Conservation (phyloP, 2,888 invertebrate genomes). For the Ischnura elegans region DNA sequence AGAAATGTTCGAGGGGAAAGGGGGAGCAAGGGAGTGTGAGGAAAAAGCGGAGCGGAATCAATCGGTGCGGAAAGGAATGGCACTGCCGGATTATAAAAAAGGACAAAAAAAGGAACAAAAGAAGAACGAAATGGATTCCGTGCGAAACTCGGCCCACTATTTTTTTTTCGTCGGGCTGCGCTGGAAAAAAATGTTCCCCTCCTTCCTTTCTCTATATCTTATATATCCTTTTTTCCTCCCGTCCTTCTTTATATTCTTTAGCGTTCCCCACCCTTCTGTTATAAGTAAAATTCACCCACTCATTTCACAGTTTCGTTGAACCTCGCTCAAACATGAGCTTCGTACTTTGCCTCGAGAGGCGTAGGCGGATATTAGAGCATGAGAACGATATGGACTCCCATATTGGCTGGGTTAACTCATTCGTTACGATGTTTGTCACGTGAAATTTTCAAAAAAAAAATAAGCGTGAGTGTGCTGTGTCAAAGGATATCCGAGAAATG, state of each 20-base stretch:
- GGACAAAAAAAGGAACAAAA: not conserved
- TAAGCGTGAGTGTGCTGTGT: too few relatives aligned
- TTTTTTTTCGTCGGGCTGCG: constrained; percentile 6
- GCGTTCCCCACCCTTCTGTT: too few relatives aligned
- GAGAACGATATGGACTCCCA: too few relatives aligned
- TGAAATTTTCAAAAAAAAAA: too few relatives aligned
- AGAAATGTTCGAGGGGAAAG: not conserved
- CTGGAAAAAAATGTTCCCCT: not conserved
- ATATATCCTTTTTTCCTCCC: too few relatives aligned
- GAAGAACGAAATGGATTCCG: not conserved
- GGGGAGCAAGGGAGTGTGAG: not conserved
- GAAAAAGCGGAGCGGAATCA: not conserved
- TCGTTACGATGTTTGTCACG: too few relatives aligned
- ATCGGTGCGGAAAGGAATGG: constrained; percentile 48
- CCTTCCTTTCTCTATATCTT: not conserved
- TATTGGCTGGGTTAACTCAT: too few relatives aligned
- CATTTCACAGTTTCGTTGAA: too few relatives aligned
- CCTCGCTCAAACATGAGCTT: not conserved
- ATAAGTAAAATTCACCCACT: too few relatives aligned
- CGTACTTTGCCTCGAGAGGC: not conserved
- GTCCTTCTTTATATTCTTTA: too few relatives aligned
- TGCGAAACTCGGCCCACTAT: constrained; percentile 51
- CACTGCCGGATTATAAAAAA: not conserved
- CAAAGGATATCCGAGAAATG: too few relatives aligned
- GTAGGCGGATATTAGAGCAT: too few relatives aligned